Evolutionary conservation across 2,888 invertebrate species (phyloP), one percentile per base, ranked within the genome.

Genomic region (Lathronympha strigana): DNA sequence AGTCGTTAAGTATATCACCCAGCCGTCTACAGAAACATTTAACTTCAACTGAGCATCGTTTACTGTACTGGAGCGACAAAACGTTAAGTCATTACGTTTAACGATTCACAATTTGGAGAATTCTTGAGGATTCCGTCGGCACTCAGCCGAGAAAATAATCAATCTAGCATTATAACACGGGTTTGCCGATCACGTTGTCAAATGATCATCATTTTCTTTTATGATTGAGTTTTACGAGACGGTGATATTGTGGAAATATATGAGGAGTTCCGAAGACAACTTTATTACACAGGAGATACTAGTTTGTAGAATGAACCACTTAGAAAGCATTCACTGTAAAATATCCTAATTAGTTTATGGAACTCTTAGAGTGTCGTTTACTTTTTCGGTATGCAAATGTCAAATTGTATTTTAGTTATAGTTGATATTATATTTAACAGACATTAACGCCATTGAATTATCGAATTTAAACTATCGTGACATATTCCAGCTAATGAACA

Each of bases 101-200:
- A 64, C 43, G 58, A 58, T 58, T 45, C 58, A 36, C 64, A 45
- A 58, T 64, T 60, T 64, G 36, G 64, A 53, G 51, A 60, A 53
- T 45, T 45, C 64, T 45, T 15, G 58, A 58, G 58, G 45, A 64
- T 53, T 61, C 28, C 58, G 51, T 23, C 43, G 40, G 58, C 51
- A 51, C 50, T 58, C 51, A 53, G 19, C 36, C 58, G 51, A 58
- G 36, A 55, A 38, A 58, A 60, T 58, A 58, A 64, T 64, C 58
- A 64, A 64, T 64, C 45, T 38, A 36, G 36, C 19, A 36, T 47
- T 51, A 51, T 57, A 45, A 57, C 50, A 54, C n/a, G 61, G 54
- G 54, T 55, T 55, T 49, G 21, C 55, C 63, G 36, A 57, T 63
- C 63, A 40, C 38, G 40, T 63, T 55, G 55, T 57, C 62, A 57